Base-by-base conservation (phyloP, 2,888 invertebrate genomes). In the Meloe dianella region DNA sequence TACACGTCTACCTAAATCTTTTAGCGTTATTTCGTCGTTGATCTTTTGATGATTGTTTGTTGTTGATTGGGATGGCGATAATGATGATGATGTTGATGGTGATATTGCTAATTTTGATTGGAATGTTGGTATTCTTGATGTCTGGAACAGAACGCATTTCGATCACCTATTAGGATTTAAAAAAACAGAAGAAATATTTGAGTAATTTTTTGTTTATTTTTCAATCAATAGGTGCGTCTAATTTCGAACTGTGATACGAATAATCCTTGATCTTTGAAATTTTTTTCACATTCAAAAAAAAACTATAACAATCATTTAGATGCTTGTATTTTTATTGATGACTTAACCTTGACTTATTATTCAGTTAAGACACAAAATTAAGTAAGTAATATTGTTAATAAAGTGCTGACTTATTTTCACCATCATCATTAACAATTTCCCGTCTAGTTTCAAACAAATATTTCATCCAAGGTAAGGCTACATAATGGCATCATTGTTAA, bases 1-100 rank as follows among this genome's bases (percentile, higher is more conserved):
- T 32, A 83, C 83, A 69, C 71, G 74, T 68, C 75, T 76, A 57
- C 83, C 83, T 62, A 83, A 64, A 66, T 81, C 71, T 12, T 71
- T 71, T 41, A 64, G 24, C 57, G 70, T 72, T 20, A 79, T 70
- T 71, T 75, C 70, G 54, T 63, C 64, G 22, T 66, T 64, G 0
- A 68, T 41, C 68, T 73, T 56, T 51, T 63, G 32, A n/a, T n/a
- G n/a, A n/a, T n/a, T n/a, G n/a, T n/a, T n/a, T n/a, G n/a, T n/a
- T n/a, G n/a, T n/a, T n/a, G n/a, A n/a, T n/a, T n/a, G n/a, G n/a
- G n/a, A n/a, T n/a, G n/a, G n/a, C n/a, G n/a, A n/a, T n/a, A n/a
- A n/a, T n/a, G n/a, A n/a, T 38, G 38, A 5, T 59, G 67, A 67
- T 61, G 67, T 57, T 61, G 60, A 56, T 22, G 68, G 38, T 12